phyloP scores from a whole-genome alignment of 2,113 vertebrate genomes.

The Arenaria interpres region DNA sequence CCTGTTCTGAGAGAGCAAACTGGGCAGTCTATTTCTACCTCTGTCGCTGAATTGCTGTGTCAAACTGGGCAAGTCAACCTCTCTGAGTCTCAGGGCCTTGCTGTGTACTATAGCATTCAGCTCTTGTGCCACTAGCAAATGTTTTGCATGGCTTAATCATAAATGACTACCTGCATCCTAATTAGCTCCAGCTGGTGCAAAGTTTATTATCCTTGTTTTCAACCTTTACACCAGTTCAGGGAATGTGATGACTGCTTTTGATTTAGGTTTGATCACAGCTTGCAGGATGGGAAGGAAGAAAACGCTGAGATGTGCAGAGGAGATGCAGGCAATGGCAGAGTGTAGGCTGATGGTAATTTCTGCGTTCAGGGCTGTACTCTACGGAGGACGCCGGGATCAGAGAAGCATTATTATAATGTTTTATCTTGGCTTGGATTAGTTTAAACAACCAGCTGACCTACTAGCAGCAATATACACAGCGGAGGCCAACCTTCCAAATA shows the following conservation, averaged over 20 bases:
- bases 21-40: conserved; percentile 6
- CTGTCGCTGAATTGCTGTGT: conserved; percentile 1
- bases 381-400: background rate
- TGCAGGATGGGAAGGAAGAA: background rate
- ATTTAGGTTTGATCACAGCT: conserved; percentile 12
- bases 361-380: background rate
- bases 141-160: conserved; percentile 33
- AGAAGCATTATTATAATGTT: background rate
- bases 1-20: background rate
- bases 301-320: background rate
- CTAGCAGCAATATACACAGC: background rate
- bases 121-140: background rate
- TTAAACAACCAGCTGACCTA: conserved; percentile 27
- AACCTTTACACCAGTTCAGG: conserved; percentile 9
- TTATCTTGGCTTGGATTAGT: background rate
- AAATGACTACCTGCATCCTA: conserved; percentile 2
- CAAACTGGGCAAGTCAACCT: conserved; percentile 3
- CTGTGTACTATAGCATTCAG: background rate
- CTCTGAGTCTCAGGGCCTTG: background rate
- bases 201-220: conserved; percentile 35
- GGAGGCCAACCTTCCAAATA: background rate
- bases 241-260: background rate
- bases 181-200: conserved; percentile 31
- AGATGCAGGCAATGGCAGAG: background rate
- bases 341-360: conserved; percentile 4